Evolutionary conservation across 2,797 vertebrate species (phyloP), one percentile per base, ranked within the genome.

Genomic region (Tinamus major): DNA sequence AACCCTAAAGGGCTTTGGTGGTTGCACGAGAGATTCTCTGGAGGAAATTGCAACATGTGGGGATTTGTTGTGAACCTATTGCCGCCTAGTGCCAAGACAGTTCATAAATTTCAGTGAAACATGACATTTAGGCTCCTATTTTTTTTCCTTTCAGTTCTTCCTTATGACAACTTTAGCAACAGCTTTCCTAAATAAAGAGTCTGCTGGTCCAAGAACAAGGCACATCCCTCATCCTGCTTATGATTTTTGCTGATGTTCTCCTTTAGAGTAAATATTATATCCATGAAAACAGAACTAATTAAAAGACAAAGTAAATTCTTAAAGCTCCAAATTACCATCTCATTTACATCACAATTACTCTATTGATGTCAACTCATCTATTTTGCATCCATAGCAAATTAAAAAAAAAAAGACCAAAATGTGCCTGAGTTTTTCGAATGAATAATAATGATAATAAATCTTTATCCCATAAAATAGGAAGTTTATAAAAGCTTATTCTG

Each of bases 41-140:
- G 89, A 95, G 94, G 58, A 90, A 92, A 96, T 90, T 95, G 89
- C 76, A 95, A 96, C 96, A 96, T 89, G 79, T 46, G 48, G 48
- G 72, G 55, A 93, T 96, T 96, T 96, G 72, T 93, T 96, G 68
- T 87, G 65, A 93, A 75, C 68, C 55, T 88, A 37, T 72, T 95
- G 85, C 74, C 31, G 27, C 76, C 72, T 91, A 93, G 55, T 89
- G 62, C 69, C 85, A 72, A 93, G 51, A 48, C 51, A 94, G 79
- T 94, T 96, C 76, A 93, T 94, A 94, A 97, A 94, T 94, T 87
- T 79, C 84, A 87, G 80, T 92, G 61, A 92, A 96, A 83, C 55
- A 27, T 89, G 72, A 84, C 49, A 93, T 92, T 41, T 59, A 63
- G 31, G 18, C 6, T 83, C 21, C 67, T 33, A 9, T 48, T 49